Base-by-base conservation (phyloP, 1,140 invertebrate genomes). In the Stenopsyche tienmushanensis region DNA sequence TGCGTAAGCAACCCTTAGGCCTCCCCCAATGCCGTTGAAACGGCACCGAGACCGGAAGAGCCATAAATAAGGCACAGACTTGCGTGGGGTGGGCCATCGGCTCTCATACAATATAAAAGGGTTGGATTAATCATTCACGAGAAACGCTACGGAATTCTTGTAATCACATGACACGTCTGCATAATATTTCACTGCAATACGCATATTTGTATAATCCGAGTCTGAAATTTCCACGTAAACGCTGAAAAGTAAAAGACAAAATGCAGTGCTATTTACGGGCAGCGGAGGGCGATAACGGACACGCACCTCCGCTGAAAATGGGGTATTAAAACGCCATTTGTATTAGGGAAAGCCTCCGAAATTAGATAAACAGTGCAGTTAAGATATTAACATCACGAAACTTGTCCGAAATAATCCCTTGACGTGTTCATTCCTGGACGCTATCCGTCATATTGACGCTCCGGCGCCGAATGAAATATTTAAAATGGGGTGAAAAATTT, bases 61-160 rank as follows among this genome's bases (percentile, higher is more conserved):
- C 23, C 49, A 52, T 52, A 52, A 52, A 52, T 52, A 52, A 52
- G 49, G 42, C 13, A 42, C 41, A 13, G 18, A n/a, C 10, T n/a
- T 45, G 15, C 42, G 42, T n/a, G 15, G 34, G 34, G 42, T 20
- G 45, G 15, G 45, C 18, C 45, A 9, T 15, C 45, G 15, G 3
- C n/a, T n/a, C n/a, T 17, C 45, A 21, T 17, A 49, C n/a, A 20
- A 17, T 25, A 13, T 25, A 25, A 25, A 52, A 52, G 49, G 49
- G 49, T 52, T 52, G 49, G 3, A 18, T 52, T 52, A 52, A 52
- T 52, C 49, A 52, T 52, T 52, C 49, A 52, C 29, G 23, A 52
- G 49, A 25, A 52, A 52, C 49, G 29, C 49, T 25, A 25, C 29
- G 49, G 29, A 52, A 52, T 52, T 52, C 49, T 52, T 25, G 45